Evolutionary conservation across 1,140 invertebrate genomes (phyloP).

Genomic region (Idris sp.): DNA sequence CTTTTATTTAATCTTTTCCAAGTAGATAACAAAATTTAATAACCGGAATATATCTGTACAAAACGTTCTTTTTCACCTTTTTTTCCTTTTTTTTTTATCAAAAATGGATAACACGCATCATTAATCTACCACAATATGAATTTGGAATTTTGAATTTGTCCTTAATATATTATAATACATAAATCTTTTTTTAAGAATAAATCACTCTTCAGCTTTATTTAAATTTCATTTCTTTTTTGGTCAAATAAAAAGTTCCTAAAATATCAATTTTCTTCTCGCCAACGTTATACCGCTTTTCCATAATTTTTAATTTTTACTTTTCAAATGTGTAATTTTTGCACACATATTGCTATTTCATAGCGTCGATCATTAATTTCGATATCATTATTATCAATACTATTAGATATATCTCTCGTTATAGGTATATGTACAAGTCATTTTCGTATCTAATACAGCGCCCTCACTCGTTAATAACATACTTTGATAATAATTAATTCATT

Average conservation of each 20-base stretch:
- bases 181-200: conserved; percentile 71
- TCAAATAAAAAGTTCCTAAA: conserved; percentile 71
- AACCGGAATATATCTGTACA: conserved; percentile 79
- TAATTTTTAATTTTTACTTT: conserved; percentile 42
- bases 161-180: conserved; percentile 71
- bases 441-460: conserved; percentile 68
- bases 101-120: conserved; percentile 73
- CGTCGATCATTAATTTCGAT: conserved; percentile 69
- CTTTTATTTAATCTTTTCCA: conserved; percentile 51
- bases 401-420: conserved; percentile 68
- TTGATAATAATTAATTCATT: conserved; percentile 64
- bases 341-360: conserved; percentile 75
- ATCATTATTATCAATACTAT: conserved; percentile 68
- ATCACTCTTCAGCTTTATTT: conserved; percentile 70
- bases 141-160: conserved; percentile 77
- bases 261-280: conserved; percentile 59
- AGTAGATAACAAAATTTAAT: conserved; percentile 78
- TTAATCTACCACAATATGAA: conserved; percentile 70
- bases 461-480: conserved; percentile 55
- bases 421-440: conserved; percentile 73
- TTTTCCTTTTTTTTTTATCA: conserved; percentile 65
- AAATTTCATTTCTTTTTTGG: conserved; percentile 61
- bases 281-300: conserved; percentile 35
- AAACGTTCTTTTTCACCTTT: conserved; percentile 70
- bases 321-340: conserved; percentile 74